Percentiles rank a stretch among this genome's conserved stretches.
Conservation (phyloP, 2,888 invertebrate species). For the Lycaena phlaeas region DNA sequence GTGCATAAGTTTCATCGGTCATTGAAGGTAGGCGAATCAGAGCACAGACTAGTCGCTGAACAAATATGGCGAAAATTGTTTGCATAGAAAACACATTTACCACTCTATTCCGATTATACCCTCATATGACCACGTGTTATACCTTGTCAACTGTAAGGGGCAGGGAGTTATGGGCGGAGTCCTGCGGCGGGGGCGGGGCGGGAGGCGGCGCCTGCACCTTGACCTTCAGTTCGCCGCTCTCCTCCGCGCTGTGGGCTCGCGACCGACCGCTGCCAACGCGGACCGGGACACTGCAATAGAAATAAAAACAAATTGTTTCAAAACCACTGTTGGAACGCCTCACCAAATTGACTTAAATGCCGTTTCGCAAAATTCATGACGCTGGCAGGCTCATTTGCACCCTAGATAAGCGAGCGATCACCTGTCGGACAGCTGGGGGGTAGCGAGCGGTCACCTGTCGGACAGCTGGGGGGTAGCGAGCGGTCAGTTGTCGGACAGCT, state of each 20-base stretch:
- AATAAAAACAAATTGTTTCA: no score
- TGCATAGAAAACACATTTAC: no score
- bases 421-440: neutral
- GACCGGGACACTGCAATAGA: conserved; percentile 6
- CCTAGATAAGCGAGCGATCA: neutral
- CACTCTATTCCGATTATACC: no score
- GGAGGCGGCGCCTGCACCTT: neutral
- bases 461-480: neutral
- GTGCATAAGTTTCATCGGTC: no score
- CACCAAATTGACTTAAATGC: no score
- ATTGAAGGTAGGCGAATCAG: no score
- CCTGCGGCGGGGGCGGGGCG: conserved; percentile 5
- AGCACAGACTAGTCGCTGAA: no score
- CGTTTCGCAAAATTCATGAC: no score
- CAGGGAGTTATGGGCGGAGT: conserved; percentile 31
- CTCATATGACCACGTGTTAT: no score
- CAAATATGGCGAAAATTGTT: no score
- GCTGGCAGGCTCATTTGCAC: no score
- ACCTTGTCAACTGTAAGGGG: conserved; percentile 66
- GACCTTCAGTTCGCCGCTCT: conserved; percentile 20
- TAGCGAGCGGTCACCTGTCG: neutral
- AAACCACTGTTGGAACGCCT: no score
- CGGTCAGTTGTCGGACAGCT: neutral
- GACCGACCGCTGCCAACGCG: conserved; percentile 23
- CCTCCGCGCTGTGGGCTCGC: conserved; percentile 43